Percentiles rank a stretch among this genome's conserved stretches.
Conservation (phyloP, 2,888 invertebrate genomes). For the Leptinotarsa tumamoca region DNA sequence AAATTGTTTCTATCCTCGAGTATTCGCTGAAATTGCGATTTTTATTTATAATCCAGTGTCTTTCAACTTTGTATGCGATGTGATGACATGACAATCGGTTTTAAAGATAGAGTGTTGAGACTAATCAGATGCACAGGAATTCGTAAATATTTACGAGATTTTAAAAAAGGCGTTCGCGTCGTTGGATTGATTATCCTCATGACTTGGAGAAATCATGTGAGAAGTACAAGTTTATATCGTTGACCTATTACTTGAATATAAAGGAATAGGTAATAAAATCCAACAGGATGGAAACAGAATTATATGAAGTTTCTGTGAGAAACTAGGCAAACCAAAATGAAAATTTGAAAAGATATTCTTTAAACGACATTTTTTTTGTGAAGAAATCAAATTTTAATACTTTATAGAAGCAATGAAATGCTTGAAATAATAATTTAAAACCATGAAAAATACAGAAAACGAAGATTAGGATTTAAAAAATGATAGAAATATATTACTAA, state of each 20-base stretch:
- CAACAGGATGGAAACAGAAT: not conserved
- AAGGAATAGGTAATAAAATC: not conserved
- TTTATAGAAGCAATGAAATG: too few relatives aligned
- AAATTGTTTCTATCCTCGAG: conserved; percentile 27
- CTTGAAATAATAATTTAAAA: too few relatives aligned
- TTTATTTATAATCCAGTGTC: conserved; percentile 30
- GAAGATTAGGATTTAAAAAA: too few relatives aligned
- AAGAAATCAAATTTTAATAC: too few relatives aligned
- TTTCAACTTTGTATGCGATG: conserved; percentile 27
- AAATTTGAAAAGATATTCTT: too few relatives aligned
- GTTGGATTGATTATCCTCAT: conserved; percentile 1
- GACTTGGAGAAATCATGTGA: conserved; percentile 16
- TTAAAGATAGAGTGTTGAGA: conserved; percentile 32
- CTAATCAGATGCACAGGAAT: conserved; percentile 30
- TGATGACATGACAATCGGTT: conserved; percentile 35
- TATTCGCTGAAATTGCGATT: conserved; percentile 30
- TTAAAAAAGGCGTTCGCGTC: conserved; percentile 26
- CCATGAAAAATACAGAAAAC: too few relatives aligned
- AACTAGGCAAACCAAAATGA: too few relatives aligned
- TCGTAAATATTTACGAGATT: conserved; percentile 36
- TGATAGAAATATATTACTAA: too few relatives aligned
- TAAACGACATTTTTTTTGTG: too few relatives aligned
- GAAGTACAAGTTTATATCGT: not conserved
- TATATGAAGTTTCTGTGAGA: too few relatives aligned
- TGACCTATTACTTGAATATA: not conserved